Conservation (phyloP, 2,888 invertebrate species). For the Polydrusus tereticollis region DNA sequence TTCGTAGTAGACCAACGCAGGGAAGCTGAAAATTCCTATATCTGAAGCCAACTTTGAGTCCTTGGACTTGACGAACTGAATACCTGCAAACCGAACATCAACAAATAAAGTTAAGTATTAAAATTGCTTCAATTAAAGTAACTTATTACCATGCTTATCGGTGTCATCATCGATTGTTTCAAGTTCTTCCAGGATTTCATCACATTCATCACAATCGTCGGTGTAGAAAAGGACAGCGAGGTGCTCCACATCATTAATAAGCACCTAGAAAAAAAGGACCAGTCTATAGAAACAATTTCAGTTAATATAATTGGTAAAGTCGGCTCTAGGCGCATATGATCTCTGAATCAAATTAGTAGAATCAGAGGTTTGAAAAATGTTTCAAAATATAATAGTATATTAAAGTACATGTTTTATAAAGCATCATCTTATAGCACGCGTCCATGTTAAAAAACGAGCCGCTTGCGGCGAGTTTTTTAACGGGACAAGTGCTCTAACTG, state of each 20-base stretch:
- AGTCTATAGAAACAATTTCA: too few species aligned
- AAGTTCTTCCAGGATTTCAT: conserved; percentile 86
- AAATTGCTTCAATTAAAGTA: not conserved
- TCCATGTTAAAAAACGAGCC: too few species aligned
- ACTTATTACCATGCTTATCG: conserved; percentile 75
- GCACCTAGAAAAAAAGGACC: conserved; percentile 68
- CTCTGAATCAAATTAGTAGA: too few species aligned
- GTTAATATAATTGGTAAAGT: too few species aligned
- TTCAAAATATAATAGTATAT: too few species aligned
- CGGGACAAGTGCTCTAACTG: too few species aligned
- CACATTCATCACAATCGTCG: conserved; percentile 88
- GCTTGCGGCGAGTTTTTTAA: too few species aligned
- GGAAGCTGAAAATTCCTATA: conserved; percentile 92
- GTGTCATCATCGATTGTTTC: conserved; percentile 95
- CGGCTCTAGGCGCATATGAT: too few species aligned
- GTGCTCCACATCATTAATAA: conserved; percentile 91
- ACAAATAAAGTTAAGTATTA: not conserved
- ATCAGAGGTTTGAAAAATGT: too few species aligned
- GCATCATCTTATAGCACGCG: too few species aligned
- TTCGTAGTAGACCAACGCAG: conserved; percentile 93
- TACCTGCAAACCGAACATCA: conserved; percentile 75
- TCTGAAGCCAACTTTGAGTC: conserved; percentile 91
- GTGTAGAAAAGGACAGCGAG: conserved; percentile 90
- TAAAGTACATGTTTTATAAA: too few species aligned
- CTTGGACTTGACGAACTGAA: conserved; percentile 94